A percentile compares a stretch with the other conserved stretches of the same genome.
These are phyloP conservation scores for Neolamprologus hecqui DNA, from an alignment of 2,113 vertebrate species.

Conservation along the genomic window DNA sequence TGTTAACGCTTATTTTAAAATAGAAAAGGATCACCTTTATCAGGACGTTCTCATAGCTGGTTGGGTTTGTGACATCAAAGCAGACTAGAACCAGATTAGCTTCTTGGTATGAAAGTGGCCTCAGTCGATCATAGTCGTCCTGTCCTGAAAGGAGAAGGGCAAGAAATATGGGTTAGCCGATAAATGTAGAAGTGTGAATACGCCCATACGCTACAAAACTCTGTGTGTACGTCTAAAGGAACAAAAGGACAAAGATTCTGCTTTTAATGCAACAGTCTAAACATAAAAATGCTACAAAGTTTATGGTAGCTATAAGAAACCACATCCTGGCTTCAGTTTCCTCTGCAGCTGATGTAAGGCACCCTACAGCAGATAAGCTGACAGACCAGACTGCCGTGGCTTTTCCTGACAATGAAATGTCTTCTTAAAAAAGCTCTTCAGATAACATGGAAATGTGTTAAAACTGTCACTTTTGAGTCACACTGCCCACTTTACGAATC, in stretches of 20 bases:
- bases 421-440: neutral
- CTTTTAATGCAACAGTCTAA: neutral
- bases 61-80: slow-evolving; percentile 94
- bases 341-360: slow-evolving; percentile 33
- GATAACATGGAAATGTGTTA: neutral
- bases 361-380: slow-evolving; percentile 24
- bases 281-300: neutral
- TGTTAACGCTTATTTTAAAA: neutral
- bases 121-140: slow-evolving; percentile 90
- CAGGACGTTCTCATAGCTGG: slow-evolving; percentile 87
- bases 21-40: slow-evolving; percentile 79
- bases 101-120: slow-evolving; percentile 91
- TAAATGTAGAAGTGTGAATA: neutral
- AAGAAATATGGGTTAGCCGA: neutral
- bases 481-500: neutral
- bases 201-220: neutral
- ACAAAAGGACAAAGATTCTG: neutral
- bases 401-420: neutral
- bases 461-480: neutral
- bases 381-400: neutral
- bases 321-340: slow-evolving; percentile 71
- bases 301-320: slow-evolving; percentile 7
- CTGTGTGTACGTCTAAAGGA: neutral
- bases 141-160: slow-evolving; percentile 74
- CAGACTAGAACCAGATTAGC: slow-evolving; percentile 85